Evolutionary conservation across 2,797 vertebrate genomes (phyloP).

Genomic region (Botia almorhae): DNA sequence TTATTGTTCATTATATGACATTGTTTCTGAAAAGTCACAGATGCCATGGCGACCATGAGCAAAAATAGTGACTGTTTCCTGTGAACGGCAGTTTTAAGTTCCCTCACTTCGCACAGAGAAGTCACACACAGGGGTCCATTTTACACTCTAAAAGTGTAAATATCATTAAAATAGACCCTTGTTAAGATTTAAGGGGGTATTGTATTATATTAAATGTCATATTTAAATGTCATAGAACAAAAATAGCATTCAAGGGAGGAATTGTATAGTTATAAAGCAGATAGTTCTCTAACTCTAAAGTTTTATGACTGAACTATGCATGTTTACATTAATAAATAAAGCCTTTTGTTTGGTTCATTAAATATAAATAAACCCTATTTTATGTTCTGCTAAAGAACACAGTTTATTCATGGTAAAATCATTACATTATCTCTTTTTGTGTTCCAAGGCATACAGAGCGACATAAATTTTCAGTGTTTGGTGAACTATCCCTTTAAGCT

Average conservation of each 20-base stretch:
- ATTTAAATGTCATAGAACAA: not conserved
- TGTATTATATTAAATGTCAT: slow-evolving; percentile 2
- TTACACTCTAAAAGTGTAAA: slow-evolving; percentile 11
- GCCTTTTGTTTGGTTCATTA: too few relatives aligned
- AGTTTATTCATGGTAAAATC: too few relatives aligned
- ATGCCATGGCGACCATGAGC: slow-evolving; percentile 59
- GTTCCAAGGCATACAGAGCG: too few relatives aligned
- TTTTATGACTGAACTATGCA: too few relatives aligned
- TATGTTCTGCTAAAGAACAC: too few relatives aligned
- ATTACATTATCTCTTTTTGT: too few relatives aligned
- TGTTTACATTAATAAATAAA: too few relatives aligned
- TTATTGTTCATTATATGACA: slow-evolving; percentile 65
- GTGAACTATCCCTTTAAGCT: not conserved
- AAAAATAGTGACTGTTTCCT: slow-evolving; percentile 75
- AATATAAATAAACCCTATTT: too few relatives aligned
- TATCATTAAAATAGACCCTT: slow-evolving; percentile 22
- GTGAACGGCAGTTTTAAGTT: slow-evolving; percentile 42
- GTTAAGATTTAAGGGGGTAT: slow-evolving; percentile 22
- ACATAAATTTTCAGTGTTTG: too few relatives aligned
- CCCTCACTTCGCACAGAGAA: not conserved
- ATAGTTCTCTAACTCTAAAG: too few relatives aligned
- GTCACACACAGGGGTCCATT: slow-evolving; percentile 14
- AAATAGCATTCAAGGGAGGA: too few relatives aligned
- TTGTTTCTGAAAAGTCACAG: slow-evolving; percentile 48
- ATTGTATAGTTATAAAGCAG: too few relatives aligned